phyloP scores from a whole-genome alignment of 2,888 invertebrate genomes.

The Platerodrilus igneus region DNA sequence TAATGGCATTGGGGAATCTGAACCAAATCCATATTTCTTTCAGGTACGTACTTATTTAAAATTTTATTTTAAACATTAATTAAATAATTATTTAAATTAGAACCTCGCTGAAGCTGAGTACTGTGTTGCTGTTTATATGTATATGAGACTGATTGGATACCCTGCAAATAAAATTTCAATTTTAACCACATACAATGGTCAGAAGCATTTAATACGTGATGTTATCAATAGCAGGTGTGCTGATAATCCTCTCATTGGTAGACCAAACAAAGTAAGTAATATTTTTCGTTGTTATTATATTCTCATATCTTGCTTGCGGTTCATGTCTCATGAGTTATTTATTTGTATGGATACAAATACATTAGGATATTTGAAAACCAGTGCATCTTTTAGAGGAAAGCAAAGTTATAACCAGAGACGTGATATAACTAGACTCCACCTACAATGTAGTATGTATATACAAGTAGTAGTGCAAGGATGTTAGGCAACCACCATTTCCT shows the following conservation, averaged over 20 bases:
- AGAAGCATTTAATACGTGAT: slow-evolving; percentile 95
- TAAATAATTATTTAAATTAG: slow-evolving; percentile 44
- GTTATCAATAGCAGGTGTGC: slow-evolving; percentile 92
- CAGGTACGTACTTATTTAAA: slow-evolving; percentile 61
- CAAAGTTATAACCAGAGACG: too few species aligned
- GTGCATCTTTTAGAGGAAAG: too few species aligned
- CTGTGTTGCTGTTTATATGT: slow-evolving; percentile 96
- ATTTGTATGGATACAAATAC: too few species aligned
- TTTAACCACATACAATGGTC: slow-evolving; percentile 98
- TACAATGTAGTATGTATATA: too few species aligned
- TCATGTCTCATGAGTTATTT: too few species aligned
- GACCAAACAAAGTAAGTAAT: slow-evolving; percentile 74
- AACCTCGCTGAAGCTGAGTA: slow-evolving; percentile 90
- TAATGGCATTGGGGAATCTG: slow-evolving; percentile 93
- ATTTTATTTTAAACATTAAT: too few species aligned
- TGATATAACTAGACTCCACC: too few species aligned
- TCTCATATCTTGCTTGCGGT: too few species aligned
- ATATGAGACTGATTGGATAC: slow-evolving; percentile 95
- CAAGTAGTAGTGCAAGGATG: too few species aligned
- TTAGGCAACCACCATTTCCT: too few species aligned
- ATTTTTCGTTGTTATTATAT: slow-evolving; percentile 5
- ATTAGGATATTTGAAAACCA: too few species aligned
- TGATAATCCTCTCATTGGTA: slow-evolving; percentile 90
- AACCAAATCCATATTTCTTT: slow-evolving; percentile 97
- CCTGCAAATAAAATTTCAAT: slow-evolving; percentile 96